Percentiles rank a stretch among this genome's conserved stretches.
phyloP scores from a whole-genome alignment of 2,113 vertebrate species.

The Nanger granti region DNA sequence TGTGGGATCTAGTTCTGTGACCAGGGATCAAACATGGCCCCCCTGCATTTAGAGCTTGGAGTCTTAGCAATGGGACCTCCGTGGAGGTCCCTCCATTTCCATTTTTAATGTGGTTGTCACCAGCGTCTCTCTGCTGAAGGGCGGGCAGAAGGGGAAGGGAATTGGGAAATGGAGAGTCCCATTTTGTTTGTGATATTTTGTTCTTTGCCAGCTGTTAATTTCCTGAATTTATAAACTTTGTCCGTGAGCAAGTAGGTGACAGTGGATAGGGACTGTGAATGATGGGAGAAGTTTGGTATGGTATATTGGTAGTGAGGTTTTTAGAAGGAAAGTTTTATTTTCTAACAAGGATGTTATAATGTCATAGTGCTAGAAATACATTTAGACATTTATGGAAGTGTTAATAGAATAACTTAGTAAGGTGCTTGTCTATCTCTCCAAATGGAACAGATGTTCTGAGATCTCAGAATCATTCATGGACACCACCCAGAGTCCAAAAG shows the following conservation, averaged over 20 bases:
- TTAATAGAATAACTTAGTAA: background rate
- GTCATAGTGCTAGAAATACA: background rate
- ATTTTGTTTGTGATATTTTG: background rate
- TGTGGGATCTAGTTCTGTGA: background rate
- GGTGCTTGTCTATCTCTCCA: background rate
- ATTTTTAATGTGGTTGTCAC: background rate
- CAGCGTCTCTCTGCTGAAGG: background rate
- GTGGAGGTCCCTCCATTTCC: background rate
- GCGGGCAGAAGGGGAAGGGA: background rate
- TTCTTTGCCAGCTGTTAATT: background rate
- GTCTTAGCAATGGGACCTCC: background rate
- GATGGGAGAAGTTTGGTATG: background rate
- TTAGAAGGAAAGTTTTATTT: background rate
- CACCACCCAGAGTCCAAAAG: background rate
- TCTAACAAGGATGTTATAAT: background rate
- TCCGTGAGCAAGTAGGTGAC: background rate
- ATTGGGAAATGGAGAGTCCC: background rate
- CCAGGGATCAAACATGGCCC: background rate
- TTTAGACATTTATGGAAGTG: background rate
- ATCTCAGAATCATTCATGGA: background rate
- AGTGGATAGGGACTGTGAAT: background rate
- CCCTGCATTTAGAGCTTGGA: background rate
- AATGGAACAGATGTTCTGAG: background rate
- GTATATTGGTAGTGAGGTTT: background rate
- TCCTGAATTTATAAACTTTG: background rate